phyloP scores from a whole-genome alignment of 2,797 vertebrate genomes.

The Rhinella marina region DNA sequence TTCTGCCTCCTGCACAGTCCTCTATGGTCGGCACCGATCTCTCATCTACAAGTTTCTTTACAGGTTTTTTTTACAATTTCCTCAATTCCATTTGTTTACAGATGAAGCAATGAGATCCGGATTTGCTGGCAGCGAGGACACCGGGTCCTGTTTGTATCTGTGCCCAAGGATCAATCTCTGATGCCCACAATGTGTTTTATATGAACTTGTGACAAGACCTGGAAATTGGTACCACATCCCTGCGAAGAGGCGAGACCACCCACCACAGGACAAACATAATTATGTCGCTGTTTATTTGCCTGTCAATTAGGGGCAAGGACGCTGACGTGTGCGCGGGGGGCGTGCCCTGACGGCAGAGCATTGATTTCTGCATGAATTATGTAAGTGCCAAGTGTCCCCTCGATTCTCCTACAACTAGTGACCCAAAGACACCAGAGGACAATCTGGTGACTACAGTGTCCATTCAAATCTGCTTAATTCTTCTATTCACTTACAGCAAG shows the following conservation, averaged over 20 bases:
- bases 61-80: constrained; percentile 10
- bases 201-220: constrained; percentile 57
- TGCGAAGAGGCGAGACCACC: constrained; percentile 48
- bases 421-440: neutral
- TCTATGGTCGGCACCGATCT: neutral
- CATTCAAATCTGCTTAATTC: too few relatives aligned
- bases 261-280: constrained; percentile 54
- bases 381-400: neutral
- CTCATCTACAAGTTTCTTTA: neutral
- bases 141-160: neutral
- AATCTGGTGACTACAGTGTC: too few relatives aligned
- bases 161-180: neutral
- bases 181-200: constrained; percentile 49
- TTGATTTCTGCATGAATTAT: constrained; percentile 43
- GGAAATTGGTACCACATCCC: constrained; percentile 54
- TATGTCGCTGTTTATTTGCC: constrained; percentile 59
- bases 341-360: constrained; percentile 21
- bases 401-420: neutral
- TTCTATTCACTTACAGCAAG: too few relatives aligned
- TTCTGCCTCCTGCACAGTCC: neutral
- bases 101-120: neutral
- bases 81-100: neutral
- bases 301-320: constrained; percentile 54
- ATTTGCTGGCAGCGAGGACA: neutral
- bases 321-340: constrained; percentile 25